Base-by-base conservation (phyloP, 2,113 vertebrate species). In the Stigmatopora argus region DNA sequence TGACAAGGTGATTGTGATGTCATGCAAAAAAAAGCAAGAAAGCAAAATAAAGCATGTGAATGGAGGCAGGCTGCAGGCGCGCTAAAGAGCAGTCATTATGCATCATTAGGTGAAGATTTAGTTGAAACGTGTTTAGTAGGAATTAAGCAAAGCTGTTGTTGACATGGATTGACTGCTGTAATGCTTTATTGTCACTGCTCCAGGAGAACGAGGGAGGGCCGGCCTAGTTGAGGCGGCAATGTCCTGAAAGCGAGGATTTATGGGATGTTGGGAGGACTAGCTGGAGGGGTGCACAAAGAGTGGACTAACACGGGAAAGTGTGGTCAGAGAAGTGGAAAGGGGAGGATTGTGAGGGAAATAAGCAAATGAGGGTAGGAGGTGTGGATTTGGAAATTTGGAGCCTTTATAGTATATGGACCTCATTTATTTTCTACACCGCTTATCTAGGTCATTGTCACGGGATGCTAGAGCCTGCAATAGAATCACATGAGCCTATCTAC, bases 31-130 rank as follows among this genome's bases (percentile, higher is more conserved):
- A 31, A 31, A 31, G 26, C 26, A 69, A 71, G 75, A 21, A 70
- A 61, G 72, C 52, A 72, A 80, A 86, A 86, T 71, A 86, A 77
- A 83, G 69, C 70, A 51, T 51, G 8, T 49, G 82, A 88, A 90
- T 87, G 81, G 84, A 90, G 87, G 80, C 69, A 67, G 89, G 85
- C 89, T 80, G 83, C 73, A 74, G 73, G 85, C 88, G 83, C 83
- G 81, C 83, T 85, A 86, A 88, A 89, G 88, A 90, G 86, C 87
- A 88, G 91, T 92, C 89, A 89, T 91, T 90, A 87, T 87, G 87
- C 89, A 90, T 92, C 90, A 92, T 92, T 92, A 92, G 89, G 89
- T 87, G 87, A 92, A 92, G 91, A 90, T 91, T 92, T 92, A 90
- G 90, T 90, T 90, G 90, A 89, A 90, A 91, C 79, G 89, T 88